Percentiles rank a stretch among this genome's conserved stretches.
These are phyloP conservation scores for Cathartes aura DNA, from an alignment of 2,113 vertebrate species.

Conservation along the genomic window DNA sequence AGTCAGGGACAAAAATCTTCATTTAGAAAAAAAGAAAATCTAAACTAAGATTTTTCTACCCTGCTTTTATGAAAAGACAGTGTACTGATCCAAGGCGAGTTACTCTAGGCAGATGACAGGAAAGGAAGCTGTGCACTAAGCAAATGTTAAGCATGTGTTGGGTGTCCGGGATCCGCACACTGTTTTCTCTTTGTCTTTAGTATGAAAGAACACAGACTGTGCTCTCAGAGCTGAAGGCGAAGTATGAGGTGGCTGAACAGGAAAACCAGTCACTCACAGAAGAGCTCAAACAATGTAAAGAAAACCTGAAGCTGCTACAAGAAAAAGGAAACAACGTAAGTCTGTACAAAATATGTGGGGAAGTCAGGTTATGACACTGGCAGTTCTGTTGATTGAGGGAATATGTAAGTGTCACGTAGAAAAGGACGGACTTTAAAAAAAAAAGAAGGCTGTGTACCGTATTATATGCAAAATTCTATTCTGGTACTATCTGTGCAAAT, in stretches of 20 bases:
- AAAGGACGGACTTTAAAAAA: not conserved
- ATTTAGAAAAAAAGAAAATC: not conserved
- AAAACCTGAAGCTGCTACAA: slow-evolving; percentile 93
- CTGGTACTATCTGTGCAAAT: not conserved
- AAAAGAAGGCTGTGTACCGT: not conserved
- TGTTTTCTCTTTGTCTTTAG: slow-evolving; percentile 79
- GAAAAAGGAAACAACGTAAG: slow-evolving; percentile 95
- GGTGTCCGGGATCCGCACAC: slow-evolving; percentile 41
- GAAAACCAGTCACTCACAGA: slow-evolving; percentile 91
- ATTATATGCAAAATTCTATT: not conserved
- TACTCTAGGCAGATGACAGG: not conserved
- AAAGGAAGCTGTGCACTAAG: not conserved
- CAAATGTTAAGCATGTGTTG: not conserved
- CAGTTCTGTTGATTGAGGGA: not conserved
- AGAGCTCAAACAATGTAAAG: slow-evolving; percentile 94
- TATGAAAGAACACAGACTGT: slow-evolving; percentile 92
- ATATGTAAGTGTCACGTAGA: not conserved
- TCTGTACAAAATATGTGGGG: slow-evolving; percentile 50
- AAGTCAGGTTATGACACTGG: not conserved
- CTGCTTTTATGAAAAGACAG: not conserved
- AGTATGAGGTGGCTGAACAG: slow-evolving; percentile 89
- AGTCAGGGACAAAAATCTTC: not conserved
- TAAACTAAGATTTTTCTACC: not conserved
- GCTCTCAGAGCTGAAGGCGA: slow-evolving; percentile 88
- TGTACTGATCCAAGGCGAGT: not conserved